A percentile compares a stretch with the other conserved stretches of the same genome.
phyloP scores from a whole-genome alignment of 2,888 invertebrate species.

The Chrysomela aeneicollis region DNA sequence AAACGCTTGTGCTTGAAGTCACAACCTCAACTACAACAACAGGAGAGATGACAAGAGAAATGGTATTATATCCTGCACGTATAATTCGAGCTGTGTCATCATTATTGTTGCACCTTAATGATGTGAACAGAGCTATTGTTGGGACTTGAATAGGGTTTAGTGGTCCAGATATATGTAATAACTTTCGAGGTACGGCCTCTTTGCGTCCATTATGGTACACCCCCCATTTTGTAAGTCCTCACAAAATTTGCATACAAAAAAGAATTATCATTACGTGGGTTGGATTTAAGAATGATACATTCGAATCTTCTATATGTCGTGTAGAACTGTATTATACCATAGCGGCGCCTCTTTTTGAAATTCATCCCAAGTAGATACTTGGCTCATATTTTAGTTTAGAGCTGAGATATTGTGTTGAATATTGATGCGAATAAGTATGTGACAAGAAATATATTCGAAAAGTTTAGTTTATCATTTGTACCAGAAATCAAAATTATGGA shows the following conservation, averaged over 20 bases:
- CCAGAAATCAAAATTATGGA: too few relatives aligned
- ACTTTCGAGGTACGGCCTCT: constrained; percentile 27
- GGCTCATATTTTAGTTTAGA: too few relatives aligned
- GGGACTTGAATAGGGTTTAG: not conserved
- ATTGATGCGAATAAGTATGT: too few relatives aligned
- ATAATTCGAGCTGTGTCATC: constrained; percentile 3
- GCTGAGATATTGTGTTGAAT: too few relatives aligned
- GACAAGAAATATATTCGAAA: too few relatives aligned
- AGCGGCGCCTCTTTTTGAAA: not conserved
- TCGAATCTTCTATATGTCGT: not conserved
- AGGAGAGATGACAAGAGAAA: not conserved
- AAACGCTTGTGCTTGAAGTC: not conserved
- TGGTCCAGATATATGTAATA: constrained; percentile 3
- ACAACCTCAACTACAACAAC: not conserved
- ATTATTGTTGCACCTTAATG: constrained; percentile 7
- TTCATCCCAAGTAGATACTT: not conserved
- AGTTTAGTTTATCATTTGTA: too few relatives aligned
- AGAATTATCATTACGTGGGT: constrained; percentile 13
- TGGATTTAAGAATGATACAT: constrained; percentile 2
- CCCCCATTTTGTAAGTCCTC: constrained; percentile 37
- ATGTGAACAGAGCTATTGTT: constrained; percentile 2
- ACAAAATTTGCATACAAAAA: constrained; percentile 43
- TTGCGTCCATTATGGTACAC: constrained; percentile 32
- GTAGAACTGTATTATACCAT: not conserved
- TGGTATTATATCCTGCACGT: constrained; percentile 3